Evolutionary conservation across 2,797 vertebrate species (phyloP), one percentile per base, ranked within the genome.

Genomic region (Phalanger gymnotis): DNA sequence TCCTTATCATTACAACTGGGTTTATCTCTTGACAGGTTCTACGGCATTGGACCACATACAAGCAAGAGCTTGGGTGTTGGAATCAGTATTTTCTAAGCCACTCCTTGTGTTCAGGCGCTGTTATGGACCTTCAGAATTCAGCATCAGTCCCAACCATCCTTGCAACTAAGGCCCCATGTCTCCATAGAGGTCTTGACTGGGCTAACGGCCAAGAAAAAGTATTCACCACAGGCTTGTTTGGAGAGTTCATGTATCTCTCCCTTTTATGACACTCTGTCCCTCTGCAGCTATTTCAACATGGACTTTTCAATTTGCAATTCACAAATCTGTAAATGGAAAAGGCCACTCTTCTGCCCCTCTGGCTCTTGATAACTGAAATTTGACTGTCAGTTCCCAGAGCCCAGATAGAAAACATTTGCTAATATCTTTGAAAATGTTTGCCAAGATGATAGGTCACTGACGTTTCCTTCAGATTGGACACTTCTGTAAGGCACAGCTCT

Each of bases 271-370:
- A 94, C 95, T 96, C 96, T 95, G 89, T 95, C 54, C 92, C 97
- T 95, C 94, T 92, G 95, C 91, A 97, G 52, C 40, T 92, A 96
- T 94, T 97, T 95, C 95, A 91, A 81, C 56, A 16, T 0, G 53
- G 27, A 97, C 94, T 97, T 98, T 98, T 97, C 94, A 92, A 97
- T 98, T 98, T 95, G 96, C 95, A 97, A 96, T 94, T 93, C 93
- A 93, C 58, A 97, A 94, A 97, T 90, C 40, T 91, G 91, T 95
- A 96, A 98, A 98, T 97, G 73, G 73, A 87, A 87, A 87, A 51
- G 95, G 5, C 22, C 94, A 95, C 94, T 94, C 11, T 97, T 96
- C 92, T 97, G 90, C 90, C 94, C 93, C 96, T 92, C 92, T 53
- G 91, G 92, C 90, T 87, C 94, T 92, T 96, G 94, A 97, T 30